Percentiles rank a stretch among this genome's conserved stretches.
phyloP scores from a whole-genome alignment of 1,140 invertebrate genomes.

The Bombus huntii region DNA sequence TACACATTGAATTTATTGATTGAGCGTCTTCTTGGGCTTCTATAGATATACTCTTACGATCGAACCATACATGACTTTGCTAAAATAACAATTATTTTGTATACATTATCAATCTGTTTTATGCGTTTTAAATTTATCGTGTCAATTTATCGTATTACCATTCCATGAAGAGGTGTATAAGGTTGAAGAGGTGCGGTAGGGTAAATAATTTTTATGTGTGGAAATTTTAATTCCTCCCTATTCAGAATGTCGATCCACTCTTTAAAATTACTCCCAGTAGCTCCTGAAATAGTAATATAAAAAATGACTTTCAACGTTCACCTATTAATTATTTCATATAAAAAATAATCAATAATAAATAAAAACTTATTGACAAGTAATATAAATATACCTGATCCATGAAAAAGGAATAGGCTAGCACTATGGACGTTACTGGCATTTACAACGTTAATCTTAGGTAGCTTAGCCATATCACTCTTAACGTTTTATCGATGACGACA shows the following conservation, averaged over 20 bases:
- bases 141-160: slow-evolving; percentile 75
- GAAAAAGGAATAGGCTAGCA: slow-evolving; percentile 85
- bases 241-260: slow-evolving; percentile 86
- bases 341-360: background rate
- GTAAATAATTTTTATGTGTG: slow-evolving; percentile 88
- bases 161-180: slow-evolving; percentile 86
- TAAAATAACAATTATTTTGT: slow-evolving; percentile 61
- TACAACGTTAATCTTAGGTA: slow-evolving; percentile 65
- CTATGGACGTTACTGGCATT: slow-evolving; percentile 77
- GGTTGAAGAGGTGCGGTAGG: slow-evolving; percentile 87
- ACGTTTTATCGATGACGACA: background rate
- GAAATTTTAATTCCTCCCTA: slow-evolving; percentile 84
- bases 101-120: background rate
- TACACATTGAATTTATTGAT: slow-evolving; percentile 84
- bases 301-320: background rate
- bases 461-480: slow-evolving; percentile 19
- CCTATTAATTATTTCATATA: background rate
- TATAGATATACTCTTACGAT: slow-evolving; percentile 83
- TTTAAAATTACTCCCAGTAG: slow-evolving; percentile 84
- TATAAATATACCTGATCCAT: slow-evolving; percentile 85
- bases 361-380: background rate
- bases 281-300: slow-evolving; percentile 82
- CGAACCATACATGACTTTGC: slow-evolving; percentile 84
- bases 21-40: slow-evolving; percentile 84
- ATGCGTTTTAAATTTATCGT: background rate